These are phyloP conservation scores for Xenops minutus DNA, from an alignment of 2,797 vertebrate species.

Conservation along the genomic window DNA sequence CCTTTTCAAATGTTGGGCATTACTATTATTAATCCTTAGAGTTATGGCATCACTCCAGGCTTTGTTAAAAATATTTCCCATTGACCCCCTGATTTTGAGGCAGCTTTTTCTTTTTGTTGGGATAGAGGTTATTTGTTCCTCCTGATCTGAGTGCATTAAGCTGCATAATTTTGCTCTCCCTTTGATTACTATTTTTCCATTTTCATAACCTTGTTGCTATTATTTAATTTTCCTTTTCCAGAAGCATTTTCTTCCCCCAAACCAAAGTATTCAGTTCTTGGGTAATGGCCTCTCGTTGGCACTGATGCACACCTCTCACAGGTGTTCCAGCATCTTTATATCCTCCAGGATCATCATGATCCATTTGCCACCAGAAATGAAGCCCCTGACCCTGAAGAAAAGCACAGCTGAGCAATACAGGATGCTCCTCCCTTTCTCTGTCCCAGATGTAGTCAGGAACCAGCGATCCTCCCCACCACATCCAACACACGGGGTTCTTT, in stretches of 20 bases:
- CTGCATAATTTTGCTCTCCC: background rate
- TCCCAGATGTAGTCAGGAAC: background rate
- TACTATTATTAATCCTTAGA: conserved; percentile 22
- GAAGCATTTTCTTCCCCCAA: background rate
- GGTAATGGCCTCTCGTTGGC: background rate
- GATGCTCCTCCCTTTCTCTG: background rate
- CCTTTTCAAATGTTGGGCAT: background rate
- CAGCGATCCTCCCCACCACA: background rate
- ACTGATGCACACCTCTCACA: background rate
- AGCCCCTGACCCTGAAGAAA: background rate
- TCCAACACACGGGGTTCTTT: background rate
- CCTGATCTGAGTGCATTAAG: conserved; percentile 4
- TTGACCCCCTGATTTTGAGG: background rate
- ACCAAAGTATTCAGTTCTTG: background rate
- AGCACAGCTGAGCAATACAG: background rate
- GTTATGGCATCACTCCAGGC: background rate
- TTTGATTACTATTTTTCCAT: background rate
- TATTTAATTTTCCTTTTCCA: background rate
- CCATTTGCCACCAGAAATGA: background rate
- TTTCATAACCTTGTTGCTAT: background rate
- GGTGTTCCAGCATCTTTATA: background rate
- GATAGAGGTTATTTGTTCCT: conserved; percentile 8
- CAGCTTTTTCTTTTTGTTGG: background rate
- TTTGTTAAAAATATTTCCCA: conserved; percentile 34
- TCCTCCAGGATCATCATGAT: background rate